A percentile compares a stretch with the other conserved stretches of the same genome.
Evolutionary conservation across 2,797 vertebrate species (phyloP).

Genomic region (Bufotes viridis): DNA sequence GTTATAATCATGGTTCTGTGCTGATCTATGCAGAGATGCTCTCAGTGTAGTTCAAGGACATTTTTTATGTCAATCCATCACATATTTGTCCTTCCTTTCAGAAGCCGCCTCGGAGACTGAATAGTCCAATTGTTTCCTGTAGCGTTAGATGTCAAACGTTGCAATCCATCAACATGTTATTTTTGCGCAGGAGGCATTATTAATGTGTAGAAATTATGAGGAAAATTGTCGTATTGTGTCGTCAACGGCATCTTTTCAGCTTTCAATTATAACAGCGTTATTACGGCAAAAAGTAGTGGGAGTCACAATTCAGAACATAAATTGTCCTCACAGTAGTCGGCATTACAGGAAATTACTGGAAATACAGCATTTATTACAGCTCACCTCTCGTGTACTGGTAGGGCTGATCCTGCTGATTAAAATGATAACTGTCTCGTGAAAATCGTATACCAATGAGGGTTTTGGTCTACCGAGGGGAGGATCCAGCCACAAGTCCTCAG

Average conservation of each 20-base stretch:
- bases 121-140: constrained; percentile 15
- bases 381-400: too few relatives aligned
- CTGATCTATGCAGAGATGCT: not conserved
- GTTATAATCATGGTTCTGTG: not conserved
- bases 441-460: too few relatives aligned
- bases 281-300: not conserved
- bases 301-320: not conserved
- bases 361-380: not conserved
- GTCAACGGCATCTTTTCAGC: constrained; percentile 11
- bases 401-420: too few relatives aligned
- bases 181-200: not conserved
- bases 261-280: constrained; percentile 15
- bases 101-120: not conserved
- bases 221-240: constrained; percentile 21
- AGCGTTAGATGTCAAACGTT: not conserved
- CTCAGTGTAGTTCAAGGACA: constrained; percentile 15
- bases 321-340: not conserved
- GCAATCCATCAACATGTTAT: constrained; percentile 16
- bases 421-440: too few relatives aligned
- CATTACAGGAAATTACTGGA: not conserved
- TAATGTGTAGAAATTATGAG: constrained; percentile 5
- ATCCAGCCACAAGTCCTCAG: too few relatives aligned
- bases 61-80: not conserved
- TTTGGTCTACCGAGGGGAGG: too few relatives aligned
- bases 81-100: not conserved